Conservation (phyloP, 2,888 invertebrate genomes). For the Erebia ligea region DNA sequence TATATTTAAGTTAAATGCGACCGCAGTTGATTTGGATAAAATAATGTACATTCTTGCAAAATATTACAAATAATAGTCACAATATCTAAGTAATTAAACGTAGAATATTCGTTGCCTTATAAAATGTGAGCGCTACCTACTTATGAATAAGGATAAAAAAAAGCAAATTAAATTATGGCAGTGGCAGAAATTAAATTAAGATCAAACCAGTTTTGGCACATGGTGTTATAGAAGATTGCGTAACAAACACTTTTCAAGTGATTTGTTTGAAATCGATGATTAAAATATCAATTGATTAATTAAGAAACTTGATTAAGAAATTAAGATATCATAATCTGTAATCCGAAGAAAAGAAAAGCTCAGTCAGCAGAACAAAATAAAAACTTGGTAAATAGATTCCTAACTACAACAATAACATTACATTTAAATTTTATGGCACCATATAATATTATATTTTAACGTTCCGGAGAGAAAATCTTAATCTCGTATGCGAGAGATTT, state of each 20-base stretch:
- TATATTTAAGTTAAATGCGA: constrained; percentile 52
- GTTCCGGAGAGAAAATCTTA: constrained; percentile 46
- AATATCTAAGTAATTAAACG: constrained; percentile 46
- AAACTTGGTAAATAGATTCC: constrained; percentile 54
- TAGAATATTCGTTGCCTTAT: constrained; percentile 48
- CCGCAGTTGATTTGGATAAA: constrained; percentile 44
- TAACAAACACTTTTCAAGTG: constrained; percentile 2
- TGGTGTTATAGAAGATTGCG: constrained; percentile 24
- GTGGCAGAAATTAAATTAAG: constrained; percentile 45
- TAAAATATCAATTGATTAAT: neutral
- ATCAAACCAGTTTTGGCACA: constrained; percentile 53
- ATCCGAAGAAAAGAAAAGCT: constrained; percentile 12
- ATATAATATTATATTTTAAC: constrained; percentile 43
- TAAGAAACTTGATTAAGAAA: neutral
- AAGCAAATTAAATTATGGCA: constrained; percentile 49
- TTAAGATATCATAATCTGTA: constrained; percentile 3
- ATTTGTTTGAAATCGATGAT: neutral
- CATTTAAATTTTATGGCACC: constrained; percentile 65
- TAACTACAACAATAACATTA: constrained; percentile 63
- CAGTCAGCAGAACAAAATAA: constrained; percentile 23
- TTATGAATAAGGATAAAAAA: constrained; percentile 35
- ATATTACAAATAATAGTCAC: constrained; percentile 32
- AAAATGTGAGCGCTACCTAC: constrained; percentile 43
- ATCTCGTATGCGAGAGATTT: constrained; percentile 38
- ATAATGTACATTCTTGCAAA: constrained; percentile 37